phyloP scores from a whole-genome alignment of 2,113 vertebrate species.

The Notothenia coriiceps region DNA sequence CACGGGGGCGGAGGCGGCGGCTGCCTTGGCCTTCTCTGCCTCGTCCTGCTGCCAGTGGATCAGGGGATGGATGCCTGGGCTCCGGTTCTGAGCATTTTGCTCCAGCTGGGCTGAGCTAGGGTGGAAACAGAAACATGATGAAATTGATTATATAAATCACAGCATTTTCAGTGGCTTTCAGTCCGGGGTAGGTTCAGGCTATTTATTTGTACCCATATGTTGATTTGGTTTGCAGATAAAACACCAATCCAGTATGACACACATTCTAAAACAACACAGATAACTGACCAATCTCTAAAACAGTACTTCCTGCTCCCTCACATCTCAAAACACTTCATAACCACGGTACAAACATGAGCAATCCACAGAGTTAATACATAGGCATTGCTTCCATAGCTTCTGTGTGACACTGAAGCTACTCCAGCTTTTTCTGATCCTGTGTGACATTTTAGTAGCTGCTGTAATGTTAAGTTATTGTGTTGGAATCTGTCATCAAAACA shows the following conservation, averaged over 20 bases:
- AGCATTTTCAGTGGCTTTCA: neutral
- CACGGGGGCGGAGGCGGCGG: constrained; percentile 82
- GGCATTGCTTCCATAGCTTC: no score
- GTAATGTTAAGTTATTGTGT: neutral
- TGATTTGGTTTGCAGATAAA: no score
- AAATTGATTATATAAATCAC: neutral
- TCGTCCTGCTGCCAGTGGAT: constrained; percentile 91
- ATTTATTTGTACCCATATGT: no score
- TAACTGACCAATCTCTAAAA: no score
- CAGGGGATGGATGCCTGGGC: constrained; percentile 89
- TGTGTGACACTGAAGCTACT: no score
- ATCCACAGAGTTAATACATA: no score
- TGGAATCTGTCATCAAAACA: neutral
- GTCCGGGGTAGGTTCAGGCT: neutral
- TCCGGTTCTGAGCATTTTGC: constrained; percentile 87
- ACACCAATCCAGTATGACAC: no score
- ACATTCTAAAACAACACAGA: no score
- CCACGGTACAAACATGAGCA: no score
- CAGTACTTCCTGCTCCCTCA: no score
- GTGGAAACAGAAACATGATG: neutral
- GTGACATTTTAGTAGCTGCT: neutral
- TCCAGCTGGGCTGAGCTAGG: constrained; percentile 83
- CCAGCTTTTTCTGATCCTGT: neutral
- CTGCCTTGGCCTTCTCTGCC: constrained; percentile 89
- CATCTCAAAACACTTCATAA: no score